These are phyloP conservation scores for Metopia argyrocephala DNA, from an alignment of 2,888 invertebrate genomes.

Conservation along the genomic window DNA sequence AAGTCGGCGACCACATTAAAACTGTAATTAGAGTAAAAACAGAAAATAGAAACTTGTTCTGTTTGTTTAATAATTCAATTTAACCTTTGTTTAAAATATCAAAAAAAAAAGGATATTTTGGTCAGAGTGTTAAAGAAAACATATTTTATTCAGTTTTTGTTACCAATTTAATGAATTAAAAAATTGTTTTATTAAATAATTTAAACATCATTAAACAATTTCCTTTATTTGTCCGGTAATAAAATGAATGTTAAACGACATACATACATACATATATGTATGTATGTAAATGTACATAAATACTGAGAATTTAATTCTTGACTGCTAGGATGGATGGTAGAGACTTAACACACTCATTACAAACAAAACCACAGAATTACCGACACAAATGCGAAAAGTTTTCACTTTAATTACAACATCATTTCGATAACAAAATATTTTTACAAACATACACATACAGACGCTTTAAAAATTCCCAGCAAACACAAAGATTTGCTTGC, in stretches of 20 bases:
- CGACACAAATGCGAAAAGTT: slow-evolving; percentile 68
- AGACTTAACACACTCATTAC: slow-evolving; percentile 61
- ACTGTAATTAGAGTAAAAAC: too few relatives aligned
- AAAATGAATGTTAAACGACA: slow-evolving; percentile 34
- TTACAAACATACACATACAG: not conserved
- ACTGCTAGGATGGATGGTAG: not conserved
- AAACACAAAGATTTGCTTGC: not conserved
- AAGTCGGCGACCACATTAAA: too few relatives aligned
- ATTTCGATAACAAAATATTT: slow-evolving; percentile 51
- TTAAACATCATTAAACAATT: slow-evolving; percentile 44
- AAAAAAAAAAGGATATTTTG: not conserved
- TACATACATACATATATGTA: slow-evolving; percentile 12
- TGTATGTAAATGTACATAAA: not conserved
- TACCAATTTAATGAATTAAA: slow-evolving; percentile 40
- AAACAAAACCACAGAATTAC: slow-evolving; percentile 64
- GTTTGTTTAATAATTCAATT: too few relatives aligned
- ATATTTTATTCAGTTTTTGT: not conserved
- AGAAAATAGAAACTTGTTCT: too few relatives aligned
- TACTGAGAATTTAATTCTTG: slow-evolving; percentile 1
- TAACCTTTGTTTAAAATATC: not conserved
- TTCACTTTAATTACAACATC: slow-evolving; percentile 67
- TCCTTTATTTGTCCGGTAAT: slow-evolving; percentile 26
- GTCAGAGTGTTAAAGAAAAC: not conserved
- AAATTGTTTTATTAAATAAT: slow-evolving; percentile 33
- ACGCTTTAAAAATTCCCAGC: not conserved